Evolutionary conservation across 2,113 vertebrate species (phyloP).

Genomic region (Lagopus leucura): DNA sequence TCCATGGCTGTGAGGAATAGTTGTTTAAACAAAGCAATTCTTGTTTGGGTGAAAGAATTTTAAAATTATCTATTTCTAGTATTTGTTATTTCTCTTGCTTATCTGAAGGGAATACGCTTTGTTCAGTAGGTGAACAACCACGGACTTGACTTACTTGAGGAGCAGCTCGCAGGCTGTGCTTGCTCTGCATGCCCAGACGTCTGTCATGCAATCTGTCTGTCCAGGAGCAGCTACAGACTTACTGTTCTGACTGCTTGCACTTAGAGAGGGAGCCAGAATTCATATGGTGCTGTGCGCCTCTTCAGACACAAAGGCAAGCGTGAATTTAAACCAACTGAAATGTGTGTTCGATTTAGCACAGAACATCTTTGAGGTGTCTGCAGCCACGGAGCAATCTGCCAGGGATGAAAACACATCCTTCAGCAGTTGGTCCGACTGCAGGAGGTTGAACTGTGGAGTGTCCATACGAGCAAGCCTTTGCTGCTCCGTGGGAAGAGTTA

Average conservation of each 20-base stretch:
- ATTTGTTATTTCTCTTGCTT: background rate
- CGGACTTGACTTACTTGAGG: background rate
- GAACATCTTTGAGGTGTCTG: accelerated
- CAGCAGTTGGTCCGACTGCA: accelerated
- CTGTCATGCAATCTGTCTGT: conserved; percentile 5
- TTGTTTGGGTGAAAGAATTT: background rate
- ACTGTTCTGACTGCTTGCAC: background rate
- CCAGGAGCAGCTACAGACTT: conserved; percentile 18
- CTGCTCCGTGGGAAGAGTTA: accelerated
- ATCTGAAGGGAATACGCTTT: background rate
- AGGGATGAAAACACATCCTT: background rate
- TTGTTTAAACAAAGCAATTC: background rate
- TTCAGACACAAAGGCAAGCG: background rate
- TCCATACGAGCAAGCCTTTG: accelerated
- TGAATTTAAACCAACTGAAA: background rate
- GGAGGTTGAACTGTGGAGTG: background rate
- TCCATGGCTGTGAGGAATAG: background rate
- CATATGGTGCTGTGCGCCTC: background rate
- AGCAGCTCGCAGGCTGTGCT: background rate
- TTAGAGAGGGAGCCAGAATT: background rate
- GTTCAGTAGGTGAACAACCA: background rate
- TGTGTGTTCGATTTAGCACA: background rate
- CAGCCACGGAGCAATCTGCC: background rate
- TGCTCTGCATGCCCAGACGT: accelerated
- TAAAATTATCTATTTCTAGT: background rate